A percentile compares a stretch with the other conserved stretches of the same genome.
phyloP scores from a whole-genome alignment of 2,888 invertebrate genomes.

The Epistrophe eligans region DNA sequence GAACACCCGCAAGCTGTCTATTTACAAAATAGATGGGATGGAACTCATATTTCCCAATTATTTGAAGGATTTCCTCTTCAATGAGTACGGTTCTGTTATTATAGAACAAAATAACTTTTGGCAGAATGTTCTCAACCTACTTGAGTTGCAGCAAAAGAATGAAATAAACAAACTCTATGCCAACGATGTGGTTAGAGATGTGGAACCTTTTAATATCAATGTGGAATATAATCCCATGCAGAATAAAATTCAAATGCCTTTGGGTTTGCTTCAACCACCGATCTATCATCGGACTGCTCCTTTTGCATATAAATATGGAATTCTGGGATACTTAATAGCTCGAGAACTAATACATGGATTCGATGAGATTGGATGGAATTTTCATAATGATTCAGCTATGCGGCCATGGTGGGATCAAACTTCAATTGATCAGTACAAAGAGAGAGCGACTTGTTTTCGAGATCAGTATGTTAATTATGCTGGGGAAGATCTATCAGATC shows the following conservation, averaged over 20 bases:
- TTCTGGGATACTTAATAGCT: constrained; percentile 80
- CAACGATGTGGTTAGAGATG: constrained; percentile 61
- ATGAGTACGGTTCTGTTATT: constrained; percentile 76
- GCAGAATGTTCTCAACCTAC: constrained; percentile 73
- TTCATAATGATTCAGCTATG: constrained; percentile 79
- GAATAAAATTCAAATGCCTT: constrained; percentile 80
- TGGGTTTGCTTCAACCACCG: constrained; percentile 80
- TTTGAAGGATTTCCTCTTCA: constrained; percentile 62
- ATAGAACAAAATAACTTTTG: constrained; percentile 78
- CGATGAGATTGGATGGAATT: constrained; percentile 80
- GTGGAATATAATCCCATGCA: constrained; percentile 79
- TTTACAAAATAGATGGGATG: constrained; percentile 77
- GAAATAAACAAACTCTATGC: constrained; percentile 42
- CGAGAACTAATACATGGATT: constrained; percentile 82
- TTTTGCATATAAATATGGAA: constrained; percentile 80
- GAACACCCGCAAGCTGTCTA: constrained; percentile 78
- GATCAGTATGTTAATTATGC: constrained; percentile 79
- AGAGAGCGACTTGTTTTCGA: constrained; percentile 79
- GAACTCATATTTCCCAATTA: constrained; percentile 78
- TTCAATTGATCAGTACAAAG: constrained; percentile 78
- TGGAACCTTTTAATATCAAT: constrained; percentile 78
- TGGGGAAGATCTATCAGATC: constrained; percentile 77
- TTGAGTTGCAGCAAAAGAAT: constrained; percentile 46
- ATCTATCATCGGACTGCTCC: constrained; percentile 82
- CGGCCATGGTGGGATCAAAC: constrained; percentile 81